These are phyloP conservation scores for Carcinoscorpius rotundicauda DNA, from an alignment of 1,140 invertebrate species.

Conservation along the genomic window DNA sequence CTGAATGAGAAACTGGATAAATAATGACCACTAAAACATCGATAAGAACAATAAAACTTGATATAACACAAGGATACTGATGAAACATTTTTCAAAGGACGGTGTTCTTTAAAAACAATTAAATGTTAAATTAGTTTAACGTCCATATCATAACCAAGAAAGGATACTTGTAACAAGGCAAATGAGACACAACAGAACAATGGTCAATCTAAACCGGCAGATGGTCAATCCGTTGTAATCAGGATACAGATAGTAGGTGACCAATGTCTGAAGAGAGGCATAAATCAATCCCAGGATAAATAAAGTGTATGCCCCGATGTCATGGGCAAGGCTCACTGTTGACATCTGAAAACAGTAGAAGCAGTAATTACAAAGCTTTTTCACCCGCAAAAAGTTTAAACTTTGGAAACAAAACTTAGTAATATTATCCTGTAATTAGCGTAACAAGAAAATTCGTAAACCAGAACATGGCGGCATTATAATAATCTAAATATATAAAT, in stretches of 20 bases:
- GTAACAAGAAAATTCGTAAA: not conserved
- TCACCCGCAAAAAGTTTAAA: not conserved
- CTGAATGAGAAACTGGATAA: too few species aligned
- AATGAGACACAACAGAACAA: not conserved
- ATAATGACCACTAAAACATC: too few species aligned
- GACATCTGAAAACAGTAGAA: slow-evolving; percentile 1
- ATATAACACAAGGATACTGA: too few species aligned
- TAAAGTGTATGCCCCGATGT: slow-evolving; percentile 3
- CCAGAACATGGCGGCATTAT: too few species aligned
- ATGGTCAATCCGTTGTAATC: slow-evolving; percentile 5
- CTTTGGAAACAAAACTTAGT: not conserved
- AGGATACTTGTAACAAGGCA: slow-evolving; percentile 7
- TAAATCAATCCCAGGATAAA: slow-evolving; percentile 4
- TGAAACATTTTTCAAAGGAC: too few species aligned
- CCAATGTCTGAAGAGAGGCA: slow-evolving; percentile 1
- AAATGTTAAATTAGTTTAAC: too few species aligned
- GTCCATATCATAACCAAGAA: not conserved
- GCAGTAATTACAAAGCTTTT: not conserved
- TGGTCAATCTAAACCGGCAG: slow-evolving; percentile 1
- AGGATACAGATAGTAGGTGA: slow-evolving; percentile 2
- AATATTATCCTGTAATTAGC: not conserved
- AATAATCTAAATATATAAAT: too few species aligned
- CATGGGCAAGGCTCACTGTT: not conserved
- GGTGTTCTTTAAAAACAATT: too few species aligned
- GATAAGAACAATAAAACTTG: too few species aligned